Conservation (phyloP, 1,140 invertebrate genomes). For the Parapsyche elsis region DNA sequence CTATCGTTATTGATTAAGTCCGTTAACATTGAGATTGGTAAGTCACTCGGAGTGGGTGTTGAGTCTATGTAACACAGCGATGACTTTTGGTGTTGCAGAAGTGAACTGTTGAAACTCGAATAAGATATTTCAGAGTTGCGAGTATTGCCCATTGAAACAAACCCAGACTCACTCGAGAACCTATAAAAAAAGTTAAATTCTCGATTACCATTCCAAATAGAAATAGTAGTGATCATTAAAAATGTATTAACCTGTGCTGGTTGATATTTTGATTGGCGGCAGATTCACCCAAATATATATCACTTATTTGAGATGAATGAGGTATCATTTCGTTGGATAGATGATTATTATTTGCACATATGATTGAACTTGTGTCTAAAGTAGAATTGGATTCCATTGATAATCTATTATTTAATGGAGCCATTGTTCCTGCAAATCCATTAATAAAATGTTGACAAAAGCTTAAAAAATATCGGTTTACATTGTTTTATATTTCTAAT, state of each 20-base stretch:
- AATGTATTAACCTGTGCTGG: slow-evolving; percentile 62
- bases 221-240: neutral
- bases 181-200: slow-evolving; percentile 54
- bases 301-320: slow-evolving; percentile 30
- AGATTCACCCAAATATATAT: slow-evolving; percentile 16
- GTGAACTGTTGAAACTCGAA: slow-evolving; percentile 50
- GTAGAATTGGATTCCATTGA: slow-evolving; percentile 53
- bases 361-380: slow-evolving; percentile 35
- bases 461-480: neutral
- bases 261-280: slow-evolving; percentile 54
- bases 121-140: slow-evolving; percentile 58
- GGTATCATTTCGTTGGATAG: slow-evolving; percentile 40
- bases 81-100: slow-evolving; percentile 42
- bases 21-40: slow-evolving; percentile 39
- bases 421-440: slow-evolving; percentile 21
- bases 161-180: slow-evolving; percentile 74
- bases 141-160: slow-evolving; percentile 75
- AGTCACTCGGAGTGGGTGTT: slow-evolving; percentile 51
- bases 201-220: no score
- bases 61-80: slow-evolving; percentile 52
- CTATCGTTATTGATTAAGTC: slow-evolving; percentile 37
- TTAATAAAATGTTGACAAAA: neutral
- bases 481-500: neutral
- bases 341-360: slow-evolving; percentile 21
- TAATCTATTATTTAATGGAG: slow-evolving; percentile 43